A percentile compares a stretch with the other conserved stretches of the same genome.
These are phyloP conservation scores for Scaptomyza parva DNA, from an alignment of 2,888 invertebrate genomes.

Conservation along the genomic window DNA sequence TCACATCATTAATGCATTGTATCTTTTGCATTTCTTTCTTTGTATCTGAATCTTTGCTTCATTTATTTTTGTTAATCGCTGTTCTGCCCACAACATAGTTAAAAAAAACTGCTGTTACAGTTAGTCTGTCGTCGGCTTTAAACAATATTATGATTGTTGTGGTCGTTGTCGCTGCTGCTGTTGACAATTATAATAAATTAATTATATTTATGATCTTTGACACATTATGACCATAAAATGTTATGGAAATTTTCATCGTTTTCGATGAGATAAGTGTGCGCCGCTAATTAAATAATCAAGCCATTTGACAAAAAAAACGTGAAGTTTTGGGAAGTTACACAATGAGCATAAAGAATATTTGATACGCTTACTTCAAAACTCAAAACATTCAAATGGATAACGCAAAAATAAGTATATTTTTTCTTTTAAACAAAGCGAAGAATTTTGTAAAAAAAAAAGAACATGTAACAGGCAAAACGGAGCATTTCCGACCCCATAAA, in stretches of 20 bases:
- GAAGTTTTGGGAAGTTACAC: constrained; percentile 2
- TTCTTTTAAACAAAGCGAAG: too few species aligned
- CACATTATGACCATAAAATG: constrained; percentile 79
- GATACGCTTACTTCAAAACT: constrained; percentile 4
- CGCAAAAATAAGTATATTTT: too few species aligned
- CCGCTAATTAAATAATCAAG: constrained; percentile 74
- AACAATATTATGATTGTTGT: constrained; percentile 20
- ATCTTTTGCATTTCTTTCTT: constrained; percentile 43
- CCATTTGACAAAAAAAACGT: constrained; percentile 29
- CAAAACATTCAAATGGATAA: too few species aligned
- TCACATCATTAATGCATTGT: constrained; percentile 62
- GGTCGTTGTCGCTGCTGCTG: constrained; percentile 42
- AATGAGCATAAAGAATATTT: constrained; percentile 1
- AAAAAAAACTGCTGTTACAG: constrained; percentile 33
- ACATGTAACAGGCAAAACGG: too few species aligned
- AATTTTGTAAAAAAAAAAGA: too few species aligned
- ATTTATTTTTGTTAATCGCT: constrained; percentile 57
- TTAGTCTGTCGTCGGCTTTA: constrained; percentile 25
- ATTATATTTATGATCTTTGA: constrained; percentile 81
- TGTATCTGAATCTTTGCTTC: constrained; percentile 23
- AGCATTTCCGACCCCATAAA: too few species aligned
- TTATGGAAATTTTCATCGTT: constrained; percentile 51
- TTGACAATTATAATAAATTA: constrained; percentile 80
- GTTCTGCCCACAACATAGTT: constrained; percentile 38
- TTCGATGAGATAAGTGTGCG: constrained; percentile 45